Conservation (phyloP, 2,797 vertebrate genomes). For the Acipenser ruthenus region DNA sequence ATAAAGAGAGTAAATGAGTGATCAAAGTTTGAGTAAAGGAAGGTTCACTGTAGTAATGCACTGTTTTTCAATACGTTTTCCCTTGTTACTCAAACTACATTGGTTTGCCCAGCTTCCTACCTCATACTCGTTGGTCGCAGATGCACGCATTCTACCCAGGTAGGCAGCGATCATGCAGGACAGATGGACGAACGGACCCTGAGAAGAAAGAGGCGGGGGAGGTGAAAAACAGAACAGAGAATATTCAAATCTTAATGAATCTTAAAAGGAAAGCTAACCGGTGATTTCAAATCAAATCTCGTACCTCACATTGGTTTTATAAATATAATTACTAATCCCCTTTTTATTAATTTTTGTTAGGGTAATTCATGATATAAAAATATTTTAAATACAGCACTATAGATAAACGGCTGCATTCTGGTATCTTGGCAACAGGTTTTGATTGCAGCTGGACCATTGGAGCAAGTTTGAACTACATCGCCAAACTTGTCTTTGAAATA, state of each 20-base stretch:
- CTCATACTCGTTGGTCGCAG: constrained; percentile 52
- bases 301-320: too few relatives aligned
- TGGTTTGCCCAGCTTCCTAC: constrained; percentile 35
- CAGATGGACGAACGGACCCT: constrained; percentile 82
- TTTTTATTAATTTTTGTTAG: too few relatives aligned
- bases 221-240: neutral
- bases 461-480: constrained; percentile 29
- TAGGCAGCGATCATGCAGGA: constrained; percentile 73
- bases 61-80: too few relatives aligned
- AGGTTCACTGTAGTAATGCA: too few relatives aligned
- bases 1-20: neutral
- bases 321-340: too few relatives aligned
- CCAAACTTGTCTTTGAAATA: constrained; percentile 46
- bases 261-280: constrained; percentile 4
- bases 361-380: too few relatives aligned
- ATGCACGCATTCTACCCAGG: constrained; percentile 66
- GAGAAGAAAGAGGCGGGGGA: neutral
- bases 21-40: neutral
- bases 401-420: too few relatives aligned
- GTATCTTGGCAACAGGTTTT: too few relatives aligned
- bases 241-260: neutral
- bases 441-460: too few relatives aligned
- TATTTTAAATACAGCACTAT: too few relatives aligned
- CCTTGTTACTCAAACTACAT: too few relatives aligned
- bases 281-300: too few relatives aligned